These are phyloP conservation scores for Mustela nigripes DNA, from an alignment of 2,113 vertebrate genomes.

Conservation along the genomic window DNA sequence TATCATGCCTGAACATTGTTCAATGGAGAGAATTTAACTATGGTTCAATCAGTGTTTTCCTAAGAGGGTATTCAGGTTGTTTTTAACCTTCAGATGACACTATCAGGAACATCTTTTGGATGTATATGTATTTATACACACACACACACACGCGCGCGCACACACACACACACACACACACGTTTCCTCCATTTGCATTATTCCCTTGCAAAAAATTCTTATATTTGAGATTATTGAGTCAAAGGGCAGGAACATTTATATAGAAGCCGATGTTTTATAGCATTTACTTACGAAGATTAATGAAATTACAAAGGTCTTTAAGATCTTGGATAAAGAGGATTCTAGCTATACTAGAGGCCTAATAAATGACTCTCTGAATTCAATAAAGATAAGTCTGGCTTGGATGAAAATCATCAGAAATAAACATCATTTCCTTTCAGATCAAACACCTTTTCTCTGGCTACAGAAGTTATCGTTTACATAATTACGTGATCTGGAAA, in stretches of 20 bases:
- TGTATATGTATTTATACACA: background rate
- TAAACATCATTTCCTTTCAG: background rate
- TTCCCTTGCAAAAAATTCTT: background rate
- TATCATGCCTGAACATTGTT: background rate
- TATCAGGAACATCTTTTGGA: background rate
- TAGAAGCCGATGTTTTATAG: background rate
- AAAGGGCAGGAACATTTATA: background rate
- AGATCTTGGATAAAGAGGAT: background rate
- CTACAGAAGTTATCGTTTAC: background rate
- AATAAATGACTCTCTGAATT: background rate
- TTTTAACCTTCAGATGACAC: background rate
- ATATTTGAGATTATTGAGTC: conserved; percentile 1
- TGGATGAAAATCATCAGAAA: conserved; percentile 19
- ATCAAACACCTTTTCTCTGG: background rate
- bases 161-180: background rate
- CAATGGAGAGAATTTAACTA: background rate
- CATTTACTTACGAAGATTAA: background rate
- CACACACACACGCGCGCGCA: background rate
- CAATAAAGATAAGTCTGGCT: background rate
- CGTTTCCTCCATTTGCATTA: background rate
- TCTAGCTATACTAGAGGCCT: background rate
- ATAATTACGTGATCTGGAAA: conserved; percentile 6
- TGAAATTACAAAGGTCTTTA: background rate
- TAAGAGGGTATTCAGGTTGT: background rate
- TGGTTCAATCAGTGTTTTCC: background rate